Evolutionary conservation across 30 jellyfish, hydroid and myxozoan genomes (phyloP).

Genomic region (Cassiopea xamachana): DNA sequence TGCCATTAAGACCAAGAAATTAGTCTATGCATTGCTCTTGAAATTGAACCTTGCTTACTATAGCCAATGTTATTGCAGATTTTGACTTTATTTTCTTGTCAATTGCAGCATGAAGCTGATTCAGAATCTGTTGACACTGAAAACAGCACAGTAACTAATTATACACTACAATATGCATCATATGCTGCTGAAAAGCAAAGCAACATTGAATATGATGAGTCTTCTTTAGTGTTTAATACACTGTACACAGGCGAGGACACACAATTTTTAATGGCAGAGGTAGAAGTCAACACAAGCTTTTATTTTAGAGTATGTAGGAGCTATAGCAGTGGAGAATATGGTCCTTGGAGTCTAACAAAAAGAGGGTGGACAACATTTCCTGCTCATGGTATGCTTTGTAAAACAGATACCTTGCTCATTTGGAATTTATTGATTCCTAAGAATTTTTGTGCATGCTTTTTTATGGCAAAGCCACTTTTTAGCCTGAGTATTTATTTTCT

Average conservation of each 20-base stretch:
- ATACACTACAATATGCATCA: constrained; percentile 75
- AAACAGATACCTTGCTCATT: not conserved
- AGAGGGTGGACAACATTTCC: constrained; percentile 93
- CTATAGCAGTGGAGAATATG: constrained; percentile 69
- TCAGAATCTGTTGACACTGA: constrained; percentile 94
- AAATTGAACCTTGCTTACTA: not conserved
- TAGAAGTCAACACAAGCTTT: constrained; percentile 80
- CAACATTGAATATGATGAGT: constrained; percentile 56
- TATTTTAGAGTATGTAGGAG: constrained; percentile 90
- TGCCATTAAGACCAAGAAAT: too few relatives aligned
- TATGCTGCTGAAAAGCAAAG: constrained; percentile 27
- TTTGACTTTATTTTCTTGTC: not conserved
- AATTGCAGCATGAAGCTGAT: constrained; percentile 75
- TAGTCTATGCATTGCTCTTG: not conserved
- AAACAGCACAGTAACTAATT: constrained; percentile 72
- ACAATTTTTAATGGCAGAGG: constrained; percentile 82
- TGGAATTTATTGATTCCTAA: too few relatives aligned
- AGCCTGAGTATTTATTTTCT: too few relatives aligned
- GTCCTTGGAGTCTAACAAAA: constrained; percentile 95
- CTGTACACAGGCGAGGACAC: constrained; percentile 93
- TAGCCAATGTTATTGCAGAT: not conserved
- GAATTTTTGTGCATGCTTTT: too few relatives aligned
- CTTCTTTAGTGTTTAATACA: constrained; percentile 70
- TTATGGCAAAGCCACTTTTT: too few relatives aligned
- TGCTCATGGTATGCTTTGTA: constrained; percentile 79